A percentile compares a stretch with the other conserved stretches of the same genome.
phyloP scores from a whole-genome alignment of 2,797 vertebrate species.

The Clarias pachynema region DNA sequence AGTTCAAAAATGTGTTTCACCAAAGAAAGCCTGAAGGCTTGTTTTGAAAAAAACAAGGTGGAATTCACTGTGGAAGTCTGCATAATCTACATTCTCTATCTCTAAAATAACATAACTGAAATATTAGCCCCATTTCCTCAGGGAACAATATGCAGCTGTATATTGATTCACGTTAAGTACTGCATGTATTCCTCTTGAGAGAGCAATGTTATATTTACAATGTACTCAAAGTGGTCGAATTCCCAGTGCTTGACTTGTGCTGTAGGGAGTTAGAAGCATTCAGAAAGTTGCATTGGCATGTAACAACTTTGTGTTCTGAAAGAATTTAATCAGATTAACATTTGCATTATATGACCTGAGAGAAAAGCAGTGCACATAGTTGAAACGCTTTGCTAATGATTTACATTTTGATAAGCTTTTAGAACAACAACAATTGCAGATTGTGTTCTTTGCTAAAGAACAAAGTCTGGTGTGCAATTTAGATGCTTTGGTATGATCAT shows the following conservation, averaged over 20 bases:
- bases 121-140: conserved; percentile 15
- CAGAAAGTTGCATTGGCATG: not conserved
- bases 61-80: not conserved
- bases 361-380: conserved; percentile 1
- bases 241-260: conserved; percentile 8
- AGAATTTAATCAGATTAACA: conserved; percentile 35
- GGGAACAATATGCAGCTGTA: conserved; percentile 22
- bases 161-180: conserved; percentile 44
- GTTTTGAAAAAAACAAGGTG: not conserved
- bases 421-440: conserved; percentile 9
- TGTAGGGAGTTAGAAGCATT: conserved; percentile 2
- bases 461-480: not conserved
- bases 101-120: conserved; percentile 28
- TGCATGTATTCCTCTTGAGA: conserved; percentile 16
- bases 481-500: not conserved
- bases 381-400: not conserved
- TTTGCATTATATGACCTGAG: conserved; percentile 20
- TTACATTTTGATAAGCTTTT: conserved; percentile 17
- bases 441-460: not conserved
- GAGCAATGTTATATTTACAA: conserved; percentile 24
- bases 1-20: not conserved
- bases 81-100: conserved; percentile 36
- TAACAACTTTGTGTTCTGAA: conserved; percentile 20
- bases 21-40: not conserved
- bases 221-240: conserved; percentile 42